Base-by-base conservation (phyloP, 2,113 vertebrate species). In the Petaurus breviceps region DNA sequence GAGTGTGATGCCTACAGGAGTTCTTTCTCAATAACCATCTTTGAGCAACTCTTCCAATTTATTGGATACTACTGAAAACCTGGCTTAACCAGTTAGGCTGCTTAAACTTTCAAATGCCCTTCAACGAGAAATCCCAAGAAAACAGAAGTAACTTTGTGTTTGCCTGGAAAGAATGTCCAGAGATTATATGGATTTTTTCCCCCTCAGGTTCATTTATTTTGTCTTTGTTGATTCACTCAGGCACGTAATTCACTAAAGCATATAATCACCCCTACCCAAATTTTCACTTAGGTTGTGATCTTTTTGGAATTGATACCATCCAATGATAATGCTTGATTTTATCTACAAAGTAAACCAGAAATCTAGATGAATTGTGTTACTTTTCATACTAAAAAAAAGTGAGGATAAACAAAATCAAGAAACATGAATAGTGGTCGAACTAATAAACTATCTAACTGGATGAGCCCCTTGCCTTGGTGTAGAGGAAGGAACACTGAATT, bases 221-320 rank as follows among this genome's bases (percentile, higher is more conserved):
- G 12, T 68, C 61, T 93, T 54, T 94, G n/a, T 19, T 89, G 49
- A 93, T 92, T 92, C 61, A 11, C 54, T 90, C 28, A 22, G 26
- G 91, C 25, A 91, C 0, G 61, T n/a, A 90, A 92, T 94, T 94
- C 55, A 89, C 53, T 90, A 89, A 92, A 92, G 92, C 49, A 23
- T 46, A 90, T 84, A 90, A 52, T 68, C 49, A 84, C 77, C 8
- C 14, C 4, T 26, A 53, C 9, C 10, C 31, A 84, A 84, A 43
- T 84, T 37, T 61, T 61, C 22, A 43, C 31, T 92, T 93, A 16
- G 51, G 26, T 49, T 49, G 49, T 77, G 2, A 3, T 46, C 8
- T 77, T 92, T 96, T 91, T 0, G 26, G 92, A 84, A 16, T 94
- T 97, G 93, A 97, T 97, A 97, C 97, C 94, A 84, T 23, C 68